Evolutionary conservation across 2,888 invertebrate genomes (phyloP).

Genomic region (Dolichopus griseipennis): DNA sequence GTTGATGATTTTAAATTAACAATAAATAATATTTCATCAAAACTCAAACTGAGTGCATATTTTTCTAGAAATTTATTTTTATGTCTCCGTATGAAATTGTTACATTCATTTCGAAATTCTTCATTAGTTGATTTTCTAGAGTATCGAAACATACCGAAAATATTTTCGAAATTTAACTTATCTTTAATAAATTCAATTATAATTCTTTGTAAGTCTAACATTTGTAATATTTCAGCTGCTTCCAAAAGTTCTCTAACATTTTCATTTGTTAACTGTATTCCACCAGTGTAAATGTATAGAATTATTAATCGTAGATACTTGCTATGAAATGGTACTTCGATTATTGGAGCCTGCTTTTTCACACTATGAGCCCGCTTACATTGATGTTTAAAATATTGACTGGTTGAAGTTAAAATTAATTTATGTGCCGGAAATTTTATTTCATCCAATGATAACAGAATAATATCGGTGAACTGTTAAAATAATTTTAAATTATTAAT

Average conservation of each 20-base stretch:
- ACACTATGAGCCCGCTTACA: neutral
- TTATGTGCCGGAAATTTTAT: neutral
- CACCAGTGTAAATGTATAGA: neutral
- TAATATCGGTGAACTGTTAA: neutral
- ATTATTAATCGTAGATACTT: neutral
- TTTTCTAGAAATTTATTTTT: neutral
- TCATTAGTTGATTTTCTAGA: neutral
- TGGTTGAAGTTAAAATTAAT: neutral
- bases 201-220: neutral
- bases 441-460: neutral
- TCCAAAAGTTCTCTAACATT: neutral
- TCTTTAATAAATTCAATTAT: neutral
- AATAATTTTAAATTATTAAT: neutral
- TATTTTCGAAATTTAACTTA: neutral
- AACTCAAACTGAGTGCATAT: neutral
- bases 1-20: neutral
- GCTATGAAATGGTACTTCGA: neutral
- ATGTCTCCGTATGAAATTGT: neutral
- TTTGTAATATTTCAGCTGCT: neutral
- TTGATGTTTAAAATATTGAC: neutral
- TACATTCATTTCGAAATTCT: neutral
- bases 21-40: neutral
- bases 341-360: neutral
- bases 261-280: neutral
- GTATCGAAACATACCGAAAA: neutral